phyloP scores from a whole-genome alignment of 1,140 invertebrate species.

The Sitobion miscanthi region DNA sequence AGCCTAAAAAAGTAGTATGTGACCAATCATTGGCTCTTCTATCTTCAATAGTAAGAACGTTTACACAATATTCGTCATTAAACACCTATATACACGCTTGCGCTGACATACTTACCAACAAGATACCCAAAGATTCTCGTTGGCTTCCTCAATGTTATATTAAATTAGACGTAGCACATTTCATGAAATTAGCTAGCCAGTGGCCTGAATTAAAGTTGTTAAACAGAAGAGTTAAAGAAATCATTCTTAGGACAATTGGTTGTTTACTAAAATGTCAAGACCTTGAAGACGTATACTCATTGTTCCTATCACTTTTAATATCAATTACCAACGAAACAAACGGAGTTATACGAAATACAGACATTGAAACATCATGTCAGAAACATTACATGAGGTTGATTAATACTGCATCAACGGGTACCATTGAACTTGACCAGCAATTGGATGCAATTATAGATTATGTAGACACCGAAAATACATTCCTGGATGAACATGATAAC shows the following conservation, averaged over 20 bases:
- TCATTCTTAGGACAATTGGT: background rate
- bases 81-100: background rate
- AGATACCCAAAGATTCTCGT: background rate
- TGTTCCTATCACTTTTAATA: background rate
- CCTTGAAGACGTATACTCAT: background rate
- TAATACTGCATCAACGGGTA: background rate
- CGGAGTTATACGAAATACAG: background rate
- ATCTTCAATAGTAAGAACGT: background rate
- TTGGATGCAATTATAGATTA: background rate
- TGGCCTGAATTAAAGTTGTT: background rate
- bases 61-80: constrained; percentile 15
- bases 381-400: background rate
- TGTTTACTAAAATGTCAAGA: background rate
- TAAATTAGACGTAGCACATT: background rate
- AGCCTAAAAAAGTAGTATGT: background rate
- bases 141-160: background rate
- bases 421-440: background rate
- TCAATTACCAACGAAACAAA: background rate
- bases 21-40: background rate
- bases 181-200: background rate
- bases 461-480: background rate
- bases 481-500: background rate
- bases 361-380: background rate
- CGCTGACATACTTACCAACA: background rate
- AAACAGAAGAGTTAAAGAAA: background rate